A percentile compares a stretch with the other conserved stretches of the same genome.
Conservation (phyloP, 2,797 vertebrate species). For the Perodicticus potto region DNA sequence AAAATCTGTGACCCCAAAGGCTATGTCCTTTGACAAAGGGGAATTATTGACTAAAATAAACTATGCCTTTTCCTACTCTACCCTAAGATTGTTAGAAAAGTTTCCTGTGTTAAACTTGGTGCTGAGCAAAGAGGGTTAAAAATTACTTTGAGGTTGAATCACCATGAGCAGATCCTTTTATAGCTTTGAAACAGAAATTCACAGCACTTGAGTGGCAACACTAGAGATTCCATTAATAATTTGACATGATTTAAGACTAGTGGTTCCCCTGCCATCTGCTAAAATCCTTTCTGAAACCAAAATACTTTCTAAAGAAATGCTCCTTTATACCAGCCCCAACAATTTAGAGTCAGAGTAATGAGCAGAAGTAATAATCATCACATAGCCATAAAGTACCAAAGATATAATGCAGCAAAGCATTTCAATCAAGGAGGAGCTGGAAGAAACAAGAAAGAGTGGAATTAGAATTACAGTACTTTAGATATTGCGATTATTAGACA, state of each 20-base stretch:
- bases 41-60: neutral
- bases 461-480: neutral
- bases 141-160: neutral
- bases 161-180: neutral
- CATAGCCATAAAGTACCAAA: neutral
- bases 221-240: neutral
- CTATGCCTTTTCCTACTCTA: neutral
- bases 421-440: neutral
- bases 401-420: neutral
- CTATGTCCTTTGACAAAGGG: neutral
- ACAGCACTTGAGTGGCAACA: neutral
- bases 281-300: neutral
- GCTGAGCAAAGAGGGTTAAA: neutral
- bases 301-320: neutral
- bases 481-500: neutral
- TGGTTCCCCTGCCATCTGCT: neutral
- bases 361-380: neutral
- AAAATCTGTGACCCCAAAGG: neutral
- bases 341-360: neutral
- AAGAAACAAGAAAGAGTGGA: neutral
- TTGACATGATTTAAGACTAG: neutral
- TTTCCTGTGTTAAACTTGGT: neutral
- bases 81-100: neutral
- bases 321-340: neutral
- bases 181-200: neutral